Base-by-base conservation (phyloP, 2,113 vertebrate species). In the Scophthalmus maximus region DNA sequence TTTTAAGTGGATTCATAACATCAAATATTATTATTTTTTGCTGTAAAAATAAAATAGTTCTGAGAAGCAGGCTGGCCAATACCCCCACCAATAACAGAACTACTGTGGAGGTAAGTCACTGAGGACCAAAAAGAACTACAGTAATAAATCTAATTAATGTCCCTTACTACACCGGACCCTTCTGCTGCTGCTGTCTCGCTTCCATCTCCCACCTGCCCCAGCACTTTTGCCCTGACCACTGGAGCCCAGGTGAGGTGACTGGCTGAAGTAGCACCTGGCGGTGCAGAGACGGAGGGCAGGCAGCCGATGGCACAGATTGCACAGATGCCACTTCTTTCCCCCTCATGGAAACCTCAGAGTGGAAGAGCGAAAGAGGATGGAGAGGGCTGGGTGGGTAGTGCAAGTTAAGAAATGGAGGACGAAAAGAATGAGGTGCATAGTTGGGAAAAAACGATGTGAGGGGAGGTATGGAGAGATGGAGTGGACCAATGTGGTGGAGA, bases 301-400 rank as follows among this genome's bases (percentile, higher is more conserved):
- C 81, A 89, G 89, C 87, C 84, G 81, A 75, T 73, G 72, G 86
- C 51, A 70, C 87, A 90, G 82, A 84, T 79, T 77, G 81, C 70
- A 52, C 69, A 77, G 85, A 76, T 78, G 74, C 61, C 22, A 23
- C 67, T 18, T 29, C 57, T 69, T 60, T 5, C 32, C 42, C 46
- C 68, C 10, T 61, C 27, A 22, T 68, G 50, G 49, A 64, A 50
- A 11, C 27, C 22, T 50, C 30, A 56, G 20, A 68, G 18, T 34
- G 51, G 32, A 56, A 38, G 30, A 53, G 53, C 14, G 29, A 38
- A 46, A 36, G 40, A 42, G 30, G 3, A 32, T 4, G 18, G 23
- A 36, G 18, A 0, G 23, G 18, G 46, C 1, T 11, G n/a, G 27
- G 9, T 8, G 14, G 20, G 18, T n/a, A 20, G 11, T 20, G 5